Evolutionary conservation across 2,888 invertebrate genomes (phyloP).

Genomic region (Brachynemurus nebulosus): DNA sequence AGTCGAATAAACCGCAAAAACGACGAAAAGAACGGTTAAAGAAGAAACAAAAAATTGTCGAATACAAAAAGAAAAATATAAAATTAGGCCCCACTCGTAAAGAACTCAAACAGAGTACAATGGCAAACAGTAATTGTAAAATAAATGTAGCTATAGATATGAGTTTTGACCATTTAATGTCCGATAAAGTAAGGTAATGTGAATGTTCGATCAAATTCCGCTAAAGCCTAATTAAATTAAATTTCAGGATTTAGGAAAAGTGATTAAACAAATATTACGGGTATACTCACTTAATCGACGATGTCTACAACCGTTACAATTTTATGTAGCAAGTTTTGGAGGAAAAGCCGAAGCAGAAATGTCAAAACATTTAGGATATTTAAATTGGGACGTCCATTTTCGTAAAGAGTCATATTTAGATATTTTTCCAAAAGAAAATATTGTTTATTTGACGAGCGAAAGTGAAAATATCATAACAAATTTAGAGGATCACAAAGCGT

Average conservation of each 20-base stretch:
- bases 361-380: constrained; percentile 71
- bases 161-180: constrained; percentile 85
- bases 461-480: constrained; percentile 70
- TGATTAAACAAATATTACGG: constrained; percentile 77
- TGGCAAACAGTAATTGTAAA: constrained; percentile 52
- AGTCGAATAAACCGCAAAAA: constrained; percentile 51
- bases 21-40: constrained; percentile 57
- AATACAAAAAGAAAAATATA: constrained; percentile 56
- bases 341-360: constrained; percentile 61
- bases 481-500: constrained; percentile 64
- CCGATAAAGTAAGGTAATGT: constrained; percentile 33
- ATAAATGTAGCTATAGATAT: constrained; percentile 72
- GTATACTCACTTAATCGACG: constrained; percentile 86
- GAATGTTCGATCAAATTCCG: neutral
- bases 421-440: constrained; percentile 57
- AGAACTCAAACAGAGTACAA: constrained; percentile 56
- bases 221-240: constrained; percentile 4
- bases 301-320: constrained; percentile 61
- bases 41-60: constrained; percentile 51
- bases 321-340: constrained; percentile 67
- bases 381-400: constrained; percentile 82
- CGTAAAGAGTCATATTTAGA: constrained; percentile 50
- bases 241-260: constrained; percentile 59
- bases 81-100: constrained; percentile 68
- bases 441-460: constrained; percentile 89